Evolutionary conservation across 1,140 invertebrate species (phyloP).

Genomic region (Neuroterus valhalla): DNA sequence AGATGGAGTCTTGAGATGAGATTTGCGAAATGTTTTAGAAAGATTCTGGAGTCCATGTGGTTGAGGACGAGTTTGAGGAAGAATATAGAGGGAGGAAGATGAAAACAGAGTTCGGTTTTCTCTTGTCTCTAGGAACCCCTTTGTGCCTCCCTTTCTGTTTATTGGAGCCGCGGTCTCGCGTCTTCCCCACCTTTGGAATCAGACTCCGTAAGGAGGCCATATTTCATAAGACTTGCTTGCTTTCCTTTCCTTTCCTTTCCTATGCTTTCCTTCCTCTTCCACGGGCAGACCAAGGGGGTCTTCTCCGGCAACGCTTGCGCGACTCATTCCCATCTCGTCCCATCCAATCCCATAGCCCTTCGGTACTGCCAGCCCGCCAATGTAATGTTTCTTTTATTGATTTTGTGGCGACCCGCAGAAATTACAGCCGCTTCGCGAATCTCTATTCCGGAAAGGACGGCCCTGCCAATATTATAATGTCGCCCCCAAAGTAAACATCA

Average conservation of each 20-base stretch:
- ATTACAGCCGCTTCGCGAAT: conserved; percentile 66
- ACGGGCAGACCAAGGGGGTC: conserved; percentile 50
- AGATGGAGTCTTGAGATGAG: not conserved
- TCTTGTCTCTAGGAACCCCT: conserved; percentile 29
- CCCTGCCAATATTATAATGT: conserved; percentile 22
- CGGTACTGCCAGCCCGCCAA: conserved; percentile 69
- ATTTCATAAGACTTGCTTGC: conserved; percentile 69
- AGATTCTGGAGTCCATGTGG: not conserved
- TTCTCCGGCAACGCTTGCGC: conserved; percentile 72
- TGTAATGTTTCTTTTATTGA: conserved; percentile 77
- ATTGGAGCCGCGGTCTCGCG: conserved; percentile 41
- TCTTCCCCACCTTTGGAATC: conserved; percentile 52
- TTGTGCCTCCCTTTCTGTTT: conserved; percentile 49
- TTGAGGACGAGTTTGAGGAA: not conserved
- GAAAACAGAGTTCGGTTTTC: conserved; percentile 23
- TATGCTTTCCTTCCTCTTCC: conserved; percentile 58
- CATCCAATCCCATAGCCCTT: conserved; percentile 69
- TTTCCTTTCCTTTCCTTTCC: conserved; percentile 65
- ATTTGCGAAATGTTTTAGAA: not conserved
- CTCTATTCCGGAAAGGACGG: conserved; percentile 19
- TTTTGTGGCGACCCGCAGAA: conserved; percentile 72
- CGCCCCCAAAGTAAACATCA: not conserved
- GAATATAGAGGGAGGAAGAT: conserved; percentile 16
- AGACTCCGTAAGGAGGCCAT: conserved; percentile 70
- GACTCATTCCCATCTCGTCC: conserved; percentile 70